phyloP scores from a whole-genome alignment of 2,797 vertebrate genomes.

The Natrix natrix region DNA sequence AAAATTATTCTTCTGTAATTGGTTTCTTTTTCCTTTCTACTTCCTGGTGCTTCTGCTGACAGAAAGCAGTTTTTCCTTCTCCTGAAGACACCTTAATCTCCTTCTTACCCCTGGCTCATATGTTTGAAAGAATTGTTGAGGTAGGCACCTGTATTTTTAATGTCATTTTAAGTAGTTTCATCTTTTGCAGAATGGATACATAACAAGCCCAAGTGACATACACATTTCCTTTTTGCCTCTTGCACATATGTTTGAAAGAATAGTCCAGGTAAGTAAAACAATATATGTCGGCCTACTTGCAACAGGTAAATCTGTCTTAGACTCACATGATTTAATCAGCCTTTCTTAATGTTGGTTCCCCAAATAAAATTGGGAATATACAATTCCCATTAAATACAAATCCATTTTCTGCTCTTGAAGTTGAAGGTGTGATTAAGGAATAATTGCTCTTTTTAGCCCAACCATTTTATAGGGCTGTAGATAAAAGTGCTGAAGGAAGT shows the following conservation, averaged over 20 bases:
- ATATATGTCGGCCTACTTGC: background rate
- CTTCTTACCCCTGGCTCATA: conserved; percentile 94
- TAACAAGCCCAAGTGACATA: conserved; percentile 72
- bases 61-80: conserved; percentile 68
- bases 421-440: background rate
- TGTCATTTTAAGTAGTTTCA: conserved; percentile 31
- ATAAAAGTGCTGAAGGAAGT: background rate
- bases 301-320: background rate
- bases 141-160: conserved; percentile 65
- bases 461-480: background rate
- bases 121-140: conserved; percentile 95
- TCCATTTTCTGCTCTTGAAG: background rate
- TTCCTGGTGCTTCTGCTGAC: conserved; percentile 54
- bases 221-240: conserved; percentile 82
- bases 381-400: background rate
- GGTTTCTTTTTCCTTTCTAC: conserved; percentile 25
- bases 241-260: conserved; percentile 81
- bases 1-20: background rate
- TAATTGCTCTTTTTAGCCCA: background rate
- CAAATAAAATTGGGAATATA: background rate
- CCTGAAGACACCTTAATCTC: conserved; percentile 86
- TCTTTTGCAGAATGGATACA: conserved; percentile 72
- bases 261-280: conserved; percentile 76
- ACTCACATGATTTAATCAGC: background rate
- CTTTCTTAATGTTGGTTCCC: background rate